phyloP scores from a whole-genome alignment of 2,797 vertebrate genomes.

The Periophthalmus magnuspinnatus region DNA sequence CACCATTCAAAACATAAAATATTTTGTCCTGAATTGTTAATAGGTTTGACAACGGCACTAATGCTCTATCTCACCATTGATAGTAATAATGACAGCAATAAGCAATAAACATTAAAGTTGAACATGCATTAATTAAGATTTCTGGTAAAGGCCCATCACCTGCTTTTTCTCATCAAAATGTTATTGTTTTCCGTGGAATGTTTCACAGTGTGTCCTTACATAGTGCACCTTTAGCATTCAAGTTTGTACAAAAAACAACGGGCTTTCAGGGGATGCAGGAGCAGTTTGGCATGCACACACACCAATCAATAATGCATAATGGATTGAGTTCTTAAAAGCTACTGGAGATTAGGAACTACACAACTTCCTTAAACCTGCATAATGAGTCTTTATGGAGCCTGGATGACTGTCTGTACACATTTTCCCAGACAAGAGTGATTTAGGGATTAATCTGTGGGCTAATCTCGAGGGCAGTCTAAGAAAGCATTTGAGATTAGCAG shows the following conservation, averaged over 20 bases:
- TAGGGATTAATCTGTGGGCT: conserved; percentile 67
- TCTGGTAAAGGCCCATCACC: too few relatives aligned
- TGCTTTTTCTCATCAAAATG: too few relatives aligned
- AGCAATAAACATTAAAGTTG: too few relatives aligned
- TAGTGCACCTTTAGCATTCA: too few relatives aligned
- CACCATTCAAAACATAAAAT: too few relatives aligned
- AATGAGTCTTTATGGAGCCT: conserved; percentile 60
- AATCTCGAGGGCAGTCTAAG: conserved; percentile 56
- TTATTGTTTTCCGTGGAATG: too few relatives aligned
- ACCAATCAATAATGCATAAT: conserved; percentile 50
- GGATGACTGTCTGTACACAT: conserved; percentile 50
- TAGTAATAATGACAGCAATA: too few relatives aligned
- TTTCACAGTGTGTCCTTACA: too few relatives aligned
- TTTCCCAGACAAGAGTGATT: conserved; percentile 53
- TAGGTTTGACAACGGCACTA: too few relatives aligned
- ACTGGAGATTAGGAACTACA: conserved; percentile 60
- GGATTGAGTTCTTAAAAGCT: conserved; percentile 63
- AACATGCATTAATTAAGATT: too few relatives aligned
- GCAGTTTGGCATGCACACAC: conserved; percentile 19
- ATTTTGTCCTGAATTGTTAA: too few relatives aligned
- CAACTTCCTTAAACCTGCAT: conserved; percentile 54
- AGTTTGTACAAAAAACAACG: conserved; percentile 15
- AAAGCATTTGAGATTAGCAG: conserved; percentile 33
- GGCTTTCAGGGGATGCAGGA: conserved; percentile 42
- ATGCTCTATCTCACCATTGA: too few relatives aligned